These are phyloP conservation scores for Macrochelys suwanniensis DNA, from an alignment of 2,797 vertebrate species.

Conservation along the genomic window DNA sequence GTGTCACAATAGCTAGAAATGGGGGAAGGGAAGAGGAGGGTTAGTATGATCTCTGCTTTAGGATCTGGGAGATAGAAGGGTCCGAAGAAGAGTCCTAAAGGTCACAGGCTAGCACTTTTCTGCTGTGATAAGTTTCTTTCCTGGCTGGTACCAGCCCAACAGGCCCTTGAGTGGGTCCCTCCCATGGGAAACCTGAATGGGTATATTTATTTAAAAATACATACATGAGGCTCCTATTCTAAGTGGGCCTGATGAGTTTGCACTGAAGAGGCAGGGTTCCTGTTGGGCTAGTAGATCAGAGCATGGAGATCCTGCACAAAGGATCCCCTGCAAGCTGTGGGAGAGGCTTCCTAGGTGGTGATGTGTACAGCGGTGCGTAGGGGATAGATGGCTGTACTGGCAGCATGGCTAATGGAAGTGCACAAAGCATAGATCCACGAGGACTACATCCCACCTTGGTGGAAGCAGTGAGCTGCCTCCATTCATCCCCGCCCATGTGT, in stretches of 20 bases:
- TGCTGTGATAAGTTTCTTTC: background rate
- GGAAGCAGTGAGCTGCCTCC: background rate
- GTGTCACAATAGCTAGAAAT: background rate
- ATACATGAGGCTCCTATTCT: background rate
- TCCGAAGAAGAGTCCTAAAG: background rate
- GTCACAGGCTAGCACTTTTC: background rate
- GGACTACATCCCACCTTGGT: background rate
- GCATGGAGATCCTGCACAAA: background rate
- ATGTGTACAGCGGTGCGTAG: background rate
- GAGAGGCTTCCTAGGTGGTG: background rate
- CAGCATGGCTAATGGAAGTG: background rate
- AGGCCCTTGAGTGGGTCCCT: background rate
- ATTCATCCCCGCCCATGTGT: background rate
- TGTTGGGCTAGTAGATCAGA: background rate
- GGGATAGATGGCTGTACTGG: background rate
- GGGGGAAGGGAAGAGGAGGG: background rate
- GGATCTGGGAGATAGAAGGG: background rate
- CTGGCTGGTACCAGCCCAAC: background rate
- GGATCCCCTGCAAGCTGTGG: background rate
- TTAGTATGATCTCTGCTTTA: constrained; percentile 24
- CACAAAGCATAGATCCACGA: background rate
- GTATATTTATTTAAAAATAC: background rate
- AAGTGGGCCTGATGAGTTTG: background rate
- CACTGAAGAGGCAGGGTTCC: background rate
- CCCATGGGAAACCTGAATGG: background rate